These are phyloP conservation scores for Erpobdella octoculata DNA, from an alignment of 2,888 invertebrate species.

Conservation along the genomic window DNA sequence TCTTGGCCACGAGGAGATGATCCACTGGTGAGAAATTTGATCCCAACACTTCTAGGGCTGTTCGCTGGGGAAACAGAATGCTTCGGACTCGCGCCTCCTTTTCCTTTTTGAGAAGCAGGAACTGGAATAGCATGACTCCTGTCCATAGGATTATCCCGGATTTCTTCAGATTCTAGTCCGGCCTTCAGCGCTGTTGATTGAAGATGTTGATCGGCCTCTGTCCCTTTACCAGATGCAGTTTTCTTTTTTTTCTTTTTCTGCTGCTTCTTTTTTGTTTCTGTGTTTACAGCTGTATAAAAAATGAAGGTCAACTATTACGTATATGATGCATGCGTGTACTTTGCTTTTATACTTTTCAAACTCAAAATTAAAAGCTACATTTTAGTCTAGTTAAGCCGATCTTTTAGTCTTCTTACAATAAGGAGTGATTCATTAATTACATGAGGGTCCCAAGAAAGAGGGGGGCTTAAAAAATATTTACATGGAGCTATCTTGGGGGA, in stretches of 20 bases:
- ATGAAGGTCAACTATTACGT: no score
- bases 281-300: no score
- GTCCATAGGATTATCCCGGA: slow-evolving; percentile 40
- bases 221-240: slow-evolving; percentile 42
- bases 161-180: no score
- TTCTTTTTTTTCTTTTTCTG: slow-evolving; percentile 36
- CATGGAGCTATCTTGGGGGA: no score
- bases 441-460: no score
- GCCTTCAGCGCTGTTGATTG: slow-evolving; percentile 50
- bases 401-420: not conserved
- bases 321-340: no score
- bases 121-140: slow-evolving; percentile 40
- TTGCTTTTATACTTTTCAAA: no score
- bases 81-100: slow-evolving; percentile 40
- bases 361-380: not conserved
- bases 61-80: not conserved
- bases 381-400: not conserved
- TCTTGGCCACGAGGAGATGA: slow-evolving; percentile 54
- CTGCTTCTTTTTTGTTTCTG: slow-evolving; percentile 32
- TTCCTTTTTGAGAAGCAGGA: slow-evolving; percentile 42
- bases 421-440: no score
- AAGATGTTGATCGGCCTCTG: slow-evolving; percentile 43
- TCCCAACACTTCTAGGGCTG: slow-evolving; percentile 41
- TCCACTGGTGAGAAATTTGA: not conserved
- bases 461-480: no score